A percentile compares a stretch with the other conserved stretches of the same genome.
phyloP scores from a whole-genome alignment of 1,140 invertebrate species.

The Atta colombica region DNA sequence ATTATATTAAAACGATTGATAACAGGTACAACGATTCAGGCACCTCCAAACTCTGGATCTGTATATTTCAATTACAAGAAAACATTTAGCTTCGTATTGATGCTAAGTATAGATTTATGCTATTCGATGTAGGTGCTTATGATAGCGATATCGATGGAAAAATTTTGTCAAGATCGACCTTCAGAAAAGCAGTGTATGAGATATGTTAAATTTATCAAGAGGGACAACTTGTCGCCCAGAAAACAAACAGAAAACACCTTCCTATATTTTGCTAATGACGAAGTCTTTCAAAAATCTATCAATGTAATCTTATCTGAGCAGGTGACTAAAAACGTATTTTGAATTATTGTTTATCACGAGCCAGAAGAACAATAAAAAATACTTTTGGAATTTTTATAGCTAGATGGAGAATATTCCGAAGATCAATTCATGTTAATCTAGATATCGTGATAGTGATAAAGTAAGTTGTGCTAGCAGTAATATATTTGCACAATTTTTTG shows the following conservation, averaged over 20 bases:
- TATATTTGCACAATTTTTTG: constrained; percentile 35
- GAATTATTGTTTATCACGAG: constrained; percentile 3
- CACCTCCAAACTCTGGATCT: too few relatives aligned
- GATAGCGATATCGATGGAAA: too few relatives aligned
- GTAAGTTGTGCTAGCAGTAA: constrained; percentile 1
- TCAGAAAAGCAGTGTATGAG: constrained; percentile 7
- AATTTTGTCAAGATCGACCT: not conserved
- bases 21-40: too few relatives aligned
- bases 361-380: constrained; percentile 5
- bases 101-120: too few relatives aligned
- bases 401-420: constrained; percentile 7
- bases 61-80: too few relatives aligned
- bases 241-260: constrained; percentile 7
- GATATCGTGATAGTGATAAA: not conserved
- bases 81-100: too few relatives aligned
- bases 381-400: constrained; percentile 8
- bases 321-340: not conserved
- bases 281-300: constrained; percentile 2
- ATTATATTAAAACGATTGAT: too few relatives aligned
- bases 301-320: constrained; percentile 9
- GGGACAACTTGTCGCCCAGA: constrained; percentile 7
- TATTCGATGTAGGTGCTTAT: too few relatives aligned
- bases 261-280: constrained; percentile 21
- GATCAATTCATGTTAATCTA: not conserved
- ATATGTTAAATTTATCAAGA: constrained; percentile 9